These are phyloP conservation scores for Silvanus unidentatus DNA, from an alignment of 2,888 invertebrate species.

Conservation along the genomic window DNA sequence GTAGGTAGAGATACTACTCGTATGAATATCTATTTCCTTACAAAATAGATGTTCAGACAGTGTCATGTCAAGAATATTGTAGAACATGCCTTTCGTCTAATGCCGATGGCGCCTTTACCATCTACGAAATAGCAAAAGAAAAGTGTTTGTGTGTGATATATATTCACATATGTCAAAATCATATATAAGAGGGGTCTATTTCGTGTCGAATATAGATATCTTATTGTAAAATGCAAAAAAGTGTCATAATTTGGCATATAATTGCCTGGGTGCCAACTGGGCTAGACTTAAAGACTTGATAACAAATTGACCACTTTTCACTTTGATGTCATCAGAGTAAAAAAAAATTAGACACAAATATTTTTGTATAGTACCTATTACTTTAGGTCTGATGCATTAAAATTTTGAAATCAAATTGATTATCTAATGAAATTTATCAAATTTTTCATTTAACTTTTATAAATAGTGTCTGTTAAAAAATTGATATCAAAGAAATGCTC, in stretches of 20 bases:
- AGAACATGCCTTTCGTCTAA: slow-evolving; percentile 10
- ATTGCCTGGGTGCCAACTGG: slow-evolving; percentile 41
- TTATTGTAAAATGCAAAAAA: slow-evolving; percentile 21
- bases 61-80: slow-evolving; percentile 8
- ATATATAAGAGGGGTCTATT: not conserved
- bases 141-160: too few relatives aligned
- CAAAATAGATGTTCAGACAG: not conserved
- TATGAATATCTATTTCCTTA: too few relatives aligned
- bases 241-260: slow-evolving; percentile 44
- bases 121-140: slow-evolving; percentile 4
- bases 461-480: too few relatives aligned
- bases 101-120: slow-evolving; percentile 26
- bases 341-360: too few relatives aligned
- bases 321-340: slow-evolving; percentile 4
- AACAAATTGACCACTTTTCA: slow-evolving; percentile 35
- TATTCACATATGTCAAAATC: too few relatives aligned
- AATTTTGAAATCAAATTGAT: too few relatives aligned
- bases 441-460: too few relatives aligned
- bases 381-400: too few relatives aligned
- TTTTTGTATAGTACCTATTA: too few relatives aligned
- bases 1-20: too few relatives aligned
- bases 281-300: slow-evolving; percentile 34
- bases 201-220: slow-evolving; percentile 8
- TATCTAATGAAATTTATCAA: too few relatives aligned
- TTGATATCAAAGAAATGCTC: too few relatives aligned